Percentiles rank a stretch among this genome's conserved stretches.
Conservation (phyloP, 1,140 invertebrate genomes). For the Pantala flavescens region DNA sequence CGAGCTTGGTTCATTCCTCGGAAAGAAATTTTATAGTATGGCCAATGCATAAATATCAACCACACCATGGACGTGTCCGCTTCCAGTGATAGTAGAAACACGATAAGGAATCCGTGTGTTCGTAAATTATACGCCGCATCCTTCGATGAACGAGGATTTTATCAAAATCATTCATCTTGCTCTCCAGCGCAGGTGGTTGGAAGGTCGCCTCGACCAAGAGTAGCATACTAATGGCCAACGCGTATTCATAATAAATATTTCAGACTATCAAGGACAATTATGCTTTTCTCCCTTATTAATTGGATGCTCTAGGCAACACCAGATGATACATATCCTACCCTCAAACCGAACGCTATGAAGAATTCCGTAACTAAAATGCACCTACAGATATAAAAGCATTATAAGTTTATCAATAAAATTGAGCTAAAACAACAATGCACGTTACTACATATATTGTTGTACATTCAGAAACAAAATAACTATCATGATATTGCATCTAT, state of each 20-base stretch:
- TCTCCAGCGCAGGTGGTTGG: background rate
- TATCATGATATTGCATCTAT: no score
- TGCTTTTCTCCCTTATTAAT: background rate
- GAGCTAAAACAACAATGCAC: no score
- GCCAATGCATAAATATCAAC: conserved; percentile 1
- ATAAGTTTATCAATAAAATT: no score
- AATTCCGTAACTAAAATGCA: no score
- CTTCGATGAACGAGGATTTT: conserved; percentile 5
- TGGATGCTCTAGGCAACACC: background rate
- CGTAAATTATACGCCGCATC: background rate
- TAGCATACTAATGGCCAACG: background rate
- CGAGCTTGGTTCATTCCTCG: background rate
- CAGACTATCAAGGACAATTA: background rate
- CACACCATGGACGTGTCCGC: background rate
- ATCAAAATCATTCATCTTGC: conserved; percentile 3
- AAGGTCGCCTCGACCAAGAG: background rate
- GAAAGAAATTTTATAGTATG: background rate
- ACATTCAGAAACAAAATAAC: no score
- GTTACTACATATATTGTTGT: no score
- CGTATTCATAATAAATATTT: background rate
- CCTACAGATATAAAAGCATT: no score
- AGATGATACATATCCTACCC: no score
- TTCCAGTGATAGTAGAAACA: background rate
- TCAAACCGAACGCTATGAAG: no score
- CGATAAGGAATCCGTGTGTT: background rate